Evolutionary conservation across 2,888 invertebrate species (phyloP).

Genomic region (Papilio protenor): DNA sequence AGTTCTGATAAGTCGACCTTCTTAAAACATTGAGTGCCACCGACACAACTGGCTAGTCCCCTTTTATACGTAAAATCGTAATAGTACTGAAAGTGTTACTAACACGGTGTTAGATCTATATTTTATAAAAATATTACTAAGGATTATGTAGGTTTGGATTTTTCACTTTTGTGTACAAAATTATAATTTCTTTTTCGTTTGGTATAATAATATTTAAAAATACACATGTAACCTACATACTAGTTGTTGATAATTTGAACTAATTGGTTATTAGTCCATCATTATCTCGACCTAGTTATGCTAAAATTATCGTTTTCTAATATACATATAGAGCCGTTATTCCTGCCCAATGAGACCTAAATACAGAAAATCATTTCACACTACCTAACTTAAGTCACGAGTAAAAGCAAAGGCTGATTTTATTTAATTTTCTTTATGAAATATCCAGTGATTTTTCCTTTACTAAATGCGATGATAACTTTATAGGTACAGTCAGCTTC

Average conservation of each 20-base stretch:
- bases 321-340: neutral
- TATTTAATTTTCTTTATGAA: no score
- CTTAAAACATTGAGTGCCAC: no score
- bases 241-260: conserved; percentile 56
- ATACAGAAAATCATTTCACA: conserved; percentile 23
- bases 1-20: no score
- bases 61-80: no score
- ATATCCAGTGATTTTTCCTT: no score
- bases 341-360: neutral
- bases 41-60: no score
- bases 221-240: conserved; percentile 35
- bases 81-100: neutral
- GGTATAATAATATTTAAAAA: conserved; percentile 1
- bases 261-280: conserved; percentile 60
- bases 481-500: no score
- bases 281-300: conserved; percentile 50
- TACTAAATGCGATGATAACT: no score
- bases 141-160: conserved; percentile 1
- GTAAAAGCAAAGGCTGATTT: neutral
- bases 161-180: neutral
- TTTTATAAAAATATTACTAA: neutral
- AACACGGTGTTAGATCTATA: no score
- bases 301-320: neutral
- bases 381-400: neutral
- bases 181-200: neutral